Evolutionary conservation across 2,888 invertebrate genomes (phyloP).

Genomic region (Taphrorychus bicolor): DNA sequence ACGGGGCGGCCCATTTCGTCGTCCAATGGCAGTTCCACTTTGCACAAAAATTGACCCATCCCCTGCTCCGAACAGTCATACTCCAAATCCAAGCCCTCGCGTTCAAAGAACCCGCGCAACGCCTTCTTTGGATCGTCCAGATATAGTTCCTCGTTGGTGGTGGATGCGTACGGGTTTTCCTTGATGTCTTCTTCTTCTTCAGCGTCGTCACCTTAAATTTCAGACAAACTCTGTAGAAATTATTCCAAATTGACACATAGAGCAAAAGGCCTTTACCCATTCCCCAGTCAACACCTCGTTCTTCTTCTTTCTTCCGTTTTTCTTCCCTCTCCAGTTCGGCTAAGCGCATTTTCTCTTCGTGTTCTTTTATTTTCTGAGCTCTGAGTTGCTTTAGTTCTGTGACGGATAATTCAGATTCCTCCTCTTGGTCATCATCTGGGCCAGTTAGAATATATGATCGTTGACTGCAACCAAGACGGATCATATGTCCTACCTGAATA

Average conservation of each 20-base stretch:
- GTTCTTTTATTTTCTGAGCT: constrained; percentile 52
- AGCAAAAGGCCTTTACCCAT: constrained; percentile 68
- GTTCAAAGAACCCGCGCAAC: constrained; percentile 90
- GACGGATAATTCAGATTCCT: constrained; percentile 80
- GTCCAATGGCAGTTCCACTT: constrained; percentile 83
- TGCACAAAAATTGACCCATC: constrained; percentile 85
- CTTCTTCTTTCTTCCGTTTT: constrained; percentile 65
- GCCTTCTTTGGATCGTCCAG: constrained; percentile 96
- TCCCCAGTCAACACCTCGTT: constrained; percentile 90
- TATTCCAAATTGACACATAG: background rate
- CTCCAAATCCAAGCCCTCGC: constrained; percentile 84
- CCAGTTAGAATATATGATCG: constrained; percentile 84
- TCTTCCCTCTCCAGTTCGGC: constrained; percentile 63
- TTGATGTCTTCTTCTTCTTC: constrained; percentile 83
- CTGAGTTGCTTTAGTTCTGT: constrained; percentile 73
- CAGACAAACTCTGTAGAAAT: background rate
- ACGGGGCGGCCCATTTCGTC: constrained; percentile 77
- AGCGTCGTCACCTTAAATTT: constrained; percentile 75
- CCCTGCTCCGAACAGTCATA: constrained; percentile 89
- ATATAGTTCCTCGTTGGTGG: constrained; percentile 87
- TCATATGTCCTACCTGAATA: constrained; percentile 80
- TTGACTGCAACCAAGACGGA: constrained; percentile 91
- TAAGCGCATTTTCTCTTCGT: constrained; percentile 61
- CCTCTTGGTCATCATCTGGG: constrained; percentile 85
- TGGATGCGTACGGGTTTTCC: constrained; percentile 84